phyloP scores from a whole-genome alignment of 2,888 invertebrate genomes.

The Ligdia adustata region DNA sequence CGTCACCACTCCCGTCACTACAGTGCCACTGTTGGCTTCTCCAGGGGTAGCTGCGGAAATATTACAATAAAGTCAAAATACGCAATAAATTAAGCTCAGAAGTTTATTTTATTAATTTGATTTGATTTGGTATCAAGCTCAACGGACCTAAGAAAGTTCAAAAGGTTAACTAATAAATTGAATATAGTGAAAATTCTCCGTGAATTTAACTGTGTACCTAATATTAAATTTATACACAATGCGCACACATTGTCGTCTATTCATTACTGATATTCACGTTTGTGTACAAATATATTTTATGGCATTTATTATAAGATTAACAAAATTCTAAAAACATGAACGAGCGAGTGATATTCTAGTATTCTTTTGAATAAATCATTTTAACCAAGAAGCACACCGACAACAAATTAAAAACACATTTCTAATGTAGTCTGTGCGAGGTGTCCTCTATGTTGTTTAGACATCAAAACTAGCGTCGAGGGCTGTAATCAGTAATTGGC shows the following conservation, averaged over 20 bases:
- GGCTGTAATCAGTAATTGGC: conserved; percentile 9
- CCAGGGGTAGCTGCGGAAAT: conserved; percentile 83
- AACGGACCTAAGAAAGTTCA: not conserved
- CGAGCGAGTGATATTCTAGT: too few species aligned
- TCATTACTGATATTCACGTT: too few species aligned
- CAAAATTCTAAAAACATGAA: too few species aligned
- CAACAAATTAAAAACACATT: conserved; percentile 36
- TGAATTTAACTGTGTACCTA: too few species aligned
- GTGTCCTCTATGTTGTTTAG: not conserved
- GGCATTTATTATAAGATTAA: too few species aligned
- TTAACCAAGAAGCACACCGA: conserved; percentile 28
- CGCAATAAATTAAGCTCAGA: too few species aligned
- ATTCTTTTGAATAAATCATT: conserved; percentile 6
- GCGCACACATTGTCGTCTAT: too few species aligned
- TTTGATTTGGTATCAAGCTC: not conserved
- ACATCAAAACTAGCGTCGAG: not conserved
- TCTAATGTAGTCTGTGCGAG: not conserved
- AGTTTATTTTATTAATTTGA: too few species aligned
- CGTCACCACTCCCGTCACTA: conserved; percentile 83
- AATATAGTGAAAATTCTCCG: not conserved
- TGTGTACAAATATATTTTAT: too few species aligned
- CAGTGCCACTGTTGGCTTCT: conserved; percentile 77
- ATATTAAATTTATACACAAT: too few species aligned
- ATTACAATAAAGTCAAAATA: too few species aligned
- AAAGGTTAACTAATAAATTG: not conserved